Base-by-base conservation (phyloP, 2,888 invertebrate species). In the Meliscaeva auricollis region DNA sequence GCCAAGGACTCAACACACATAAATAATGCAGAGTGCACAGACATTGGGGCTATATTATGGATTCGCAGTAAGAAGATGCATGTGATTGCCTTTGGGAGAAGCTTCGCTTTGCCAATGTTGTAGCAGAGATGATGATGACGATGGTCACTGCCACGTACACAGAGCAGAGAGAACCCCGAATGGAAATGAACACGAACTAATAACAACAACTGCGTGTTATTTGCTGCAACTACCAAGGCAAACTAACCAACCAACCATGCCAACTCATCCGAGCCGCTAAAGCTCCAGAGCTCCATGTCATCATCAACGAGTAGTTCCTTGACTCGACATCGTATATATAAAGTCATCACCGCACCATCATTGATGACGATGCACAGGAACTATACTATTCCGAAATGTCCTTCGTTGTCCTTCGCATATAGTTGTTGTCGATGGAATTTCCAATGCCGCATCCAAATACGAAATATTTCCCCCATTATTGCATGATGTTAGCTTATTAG, bases 401-500 rank as follows among this genome's bases (percentile, higher is more conserved):
- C 46, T 64, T 64, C 64, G 20, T 11, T 64, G 54, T n/a, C n/a
- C n/a, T n/a, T n/a, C n/a, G 15, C n/a, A 44, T n/a, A 20, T 26
- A 9, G 38, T 41, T 20, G 72, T 64, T 60, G 82, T 62, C 72
- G 64, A 83, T 64, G 69, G 54, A 85, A 85, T 85, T 85, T 77
- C 85, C 87, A 85, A 80, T 80, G 83, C 85, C 77, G n/a, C n/a
- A 66, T 78, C 82, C 87, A 85, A 87, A 80, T 87, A 85, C 85
- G 87, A 83, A 87, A 85, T 87, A 87, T 82, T 87, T 77, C 82
- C 73, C 78, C 77, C 81, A 87, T 79, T 87, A 87, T 87, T 85
- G 87, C 85, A 82, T 80, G 87, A 82, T 87, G 87, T 87, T 80
- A 80, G 85, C 81, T 79, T 85, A 85, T 87, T 87, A 82, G 87